Conservation (phyloP, 2,797 vertebrate species). For the Paratrypauchen microcephalus region DNA sequence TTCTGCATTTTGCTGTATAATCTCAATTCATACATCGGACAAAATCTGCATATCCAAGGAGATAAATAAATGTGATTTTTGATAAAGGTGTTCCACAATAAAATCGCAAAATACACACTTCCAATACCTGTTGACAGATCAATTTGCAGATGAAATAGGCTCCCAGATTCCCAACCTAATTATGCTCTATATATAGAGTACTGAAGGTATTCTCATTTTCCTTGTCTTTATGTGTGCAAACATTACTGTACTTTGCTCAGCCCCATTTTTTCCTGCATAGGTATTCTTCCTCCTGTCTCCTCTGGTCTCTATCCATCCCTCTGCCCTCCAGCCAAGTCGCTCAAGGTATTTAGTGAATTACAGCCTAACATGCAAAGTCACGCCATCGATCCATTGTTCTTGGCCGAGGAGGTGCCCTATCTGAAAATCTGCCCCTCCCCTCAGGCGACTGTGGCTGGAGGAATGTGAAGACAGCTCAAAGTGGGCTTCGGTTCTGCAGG, state of each 20-base stretch:
- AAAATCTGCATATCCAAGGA: background rate
- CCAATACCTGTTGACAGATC: conserved; percentile 46
- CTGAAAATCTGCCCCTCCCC: conserved; percentile 37
- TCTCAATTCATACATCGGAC: background rate
- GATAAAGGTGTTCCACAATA: background rate
- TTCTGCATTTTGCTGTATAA: background rate
- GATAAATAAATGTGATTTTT: conserved; percentile 1
- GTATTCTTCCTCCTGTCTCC: background rate
- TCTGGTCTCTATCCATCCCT: background rate
- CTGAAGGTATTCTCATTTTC: background rate
- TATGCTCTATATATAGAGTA: conserved; percentile 9
- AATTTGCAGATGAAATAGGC: conserved; percentile 30
- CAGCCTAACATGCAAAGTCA: conserved; percentile 57
- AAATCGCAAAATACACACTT: conserved; percentile 7
- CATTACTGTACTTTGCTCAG: background rate
- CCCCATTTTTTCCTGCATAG: background rate
- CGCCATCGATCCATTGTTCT: conserved; percentile 61
- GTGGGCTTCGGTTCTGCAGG: conserved; percentile 31
- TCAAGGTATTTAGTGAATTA: conserved; percentile 40
- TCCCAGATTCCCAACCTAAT: conserved; percentile 38
- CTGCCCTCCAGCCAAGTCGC: conserved; percentile 42
- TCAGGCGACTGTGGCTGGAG: conserved; percentile 25
- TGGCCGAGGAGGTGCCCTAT: conserved; percentile 48
- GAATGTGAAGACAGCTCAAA: conserved; percentile 51
- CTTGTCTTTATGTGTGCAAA: conserved; percentile 10